Evolutionary conservation across 2,888 invertebrate genomes (phyloP).

Genomic region (Eupithecia dodoneata): DNA sequence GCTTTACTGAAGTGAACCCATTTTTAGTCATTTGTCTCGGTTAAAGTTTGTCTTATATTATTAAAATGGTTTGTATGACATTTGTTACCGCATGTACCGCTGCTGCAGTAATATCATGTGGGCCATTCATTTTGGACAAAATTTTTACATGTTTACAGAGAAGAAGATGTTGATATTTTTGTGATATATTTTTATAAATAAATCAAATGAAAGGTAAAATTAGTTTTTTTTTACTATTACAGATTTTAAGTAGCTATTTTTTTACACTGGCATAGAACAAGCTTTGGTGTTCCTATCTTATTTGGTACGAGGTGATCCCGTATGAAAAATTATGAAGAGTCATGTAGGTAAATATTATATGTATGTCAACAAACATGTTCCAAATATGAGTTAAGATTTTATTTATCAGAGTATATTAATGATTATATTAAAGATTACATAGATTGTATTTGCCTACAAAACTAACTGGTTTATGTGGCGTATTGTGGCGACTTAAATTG

Average conservation of each 20-base stretch:
- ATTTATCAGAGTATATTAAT: not conserved
- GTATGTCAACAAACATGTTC: not conserved
- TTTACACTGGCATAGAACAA: not conserved
- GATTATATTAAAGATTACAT: not conserved
- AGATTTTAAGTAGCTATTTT: not conserved
- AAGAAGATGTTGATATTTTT: not conserved
- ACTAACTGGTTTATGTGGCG: not conserved
- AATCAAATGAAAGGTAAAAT: not conserved
- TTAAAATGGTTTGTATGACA: conserved; percentile 6
- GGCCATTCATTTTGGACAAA: not conserved
- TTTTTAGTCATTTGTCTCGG: not conserved
- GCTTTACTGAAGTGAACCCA: not conserved
- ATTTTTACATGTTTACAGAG: not conserved
- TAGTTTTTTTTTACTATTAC: not conserved
- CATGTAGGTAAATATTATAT: not conserved
- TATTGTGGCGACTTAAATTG: not conserved
- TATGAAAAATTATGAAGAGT: not conserved
- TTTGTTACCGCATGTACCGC: not conserved
- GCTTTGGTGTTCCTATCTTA: not conserved
- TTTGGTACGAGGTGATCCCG: not conserved
- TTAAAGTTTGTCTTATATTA: not conserved
- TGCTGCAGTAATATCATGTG: not conserved
- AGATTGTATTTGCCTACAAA: not conserved
- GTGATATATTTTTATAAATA: not conserved
- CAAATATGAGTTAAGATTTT: not conserved